These are phyloP conservation scores for Aurelia aurita DNA, from an alignment of 30 jellyfish, hydroid and myxozoan genomes.

Conservation along the genomic window DNA sequence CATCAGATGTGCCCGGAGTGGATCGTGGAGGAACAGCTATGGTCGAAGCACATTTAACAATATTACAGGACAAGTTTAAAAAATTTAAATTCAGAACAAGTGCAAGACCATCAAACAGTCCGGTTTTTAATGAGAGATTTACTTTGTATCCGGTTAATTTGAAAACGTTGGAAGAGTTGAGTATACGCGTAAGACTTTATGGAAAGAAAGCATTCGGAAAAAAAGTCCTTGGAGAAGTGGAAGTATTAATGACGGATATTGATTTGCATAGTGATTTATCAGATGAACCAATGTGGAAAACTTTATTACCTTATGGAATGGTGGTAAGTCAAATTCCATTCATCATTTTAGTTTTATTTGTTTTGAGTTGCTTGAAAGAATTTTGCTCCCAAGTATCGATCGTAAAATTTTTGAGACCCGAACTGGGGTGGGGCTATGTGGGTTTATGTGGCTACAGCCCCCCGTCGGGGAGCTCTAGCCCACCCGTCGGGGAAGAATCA, in stretches of 20 bases:
- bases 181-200: conserved; percentile 81
- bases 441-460: too few relatives aligned
- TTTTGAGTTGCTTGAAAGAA: too few relatives aligned
- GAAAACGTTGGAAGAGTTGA: conserved; percentile 73
- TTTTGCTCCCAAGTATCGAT: background rate
- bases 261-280: conserved; percentile 84
- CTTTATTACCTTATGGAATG: conserved; percentile 81
- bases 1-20: conserved; percentile 80
- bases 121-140: conserved; percentile 79
- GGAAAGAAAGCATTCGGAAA: conserved; percentile 70
- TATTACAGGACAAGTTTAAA: conserved; percentile 64
- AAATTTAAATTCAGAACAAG: conserved; percentile 74
- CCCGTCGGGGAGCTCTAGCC: too few relatives aligned
- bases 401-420: background rate
- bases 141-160: conserved; percentile 61
- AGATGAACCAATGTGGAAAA: conserved; percentile 90
- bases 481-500: too few relatives aligned
- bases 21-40: conserved; percentile 90
- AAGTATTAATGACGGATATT: conserved; percentile 68
- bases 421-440: background rate
- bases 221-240: conserved; percentile 84
- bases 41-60: conserved; percentile 79
- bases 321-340: conserved; percentile 69
- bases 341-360: background rate
- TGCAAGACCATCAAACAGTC: conserved; percentile 69